Conservation (phyloP, 2,113 vertebrate genomes). For the Chamaetylas fuelleborni region DNA sequence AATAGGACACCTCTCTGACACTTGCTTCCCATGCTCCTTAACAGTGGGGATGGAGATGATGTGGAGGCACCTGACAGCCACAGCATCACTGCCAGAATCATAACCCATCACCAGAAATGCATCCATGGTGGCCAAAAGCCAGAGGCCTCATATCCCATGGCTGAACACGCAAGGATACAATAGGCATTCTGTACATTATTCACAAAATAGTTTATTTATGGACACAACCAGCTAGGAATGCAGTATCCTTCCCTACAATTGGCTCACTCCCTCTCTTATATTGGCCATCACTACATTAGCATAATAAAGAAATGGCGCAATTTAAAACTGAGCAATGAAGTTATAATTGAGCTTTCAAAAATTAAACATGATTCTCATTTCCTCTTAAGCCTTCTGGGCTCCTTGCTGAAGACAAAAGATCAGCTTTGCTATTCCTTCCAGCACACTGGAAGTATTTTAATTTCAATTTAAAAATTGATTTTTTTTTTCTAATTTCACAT, state of each 20-base stretch:
- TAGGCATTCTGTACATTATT: neutral
- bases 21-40: neutral
- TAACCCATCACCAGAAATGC: neutral
- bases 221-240: fast-evolving
- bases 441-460: neutral
- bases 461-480: neutral
- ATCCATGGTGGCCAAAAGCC: neutral
- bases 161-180: neutral
- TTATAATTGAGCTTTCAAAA: neutral
- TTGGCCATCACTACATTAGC: neutral
- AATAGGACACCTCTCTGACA: neutral
- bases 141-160: neutral
- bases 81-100: neutral
- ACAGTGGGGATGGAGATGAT: neutral
- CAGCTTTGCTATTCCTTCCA: neutral
- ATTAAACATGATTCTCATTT: neutral
- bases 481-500: neutral
- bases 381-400: neutral
- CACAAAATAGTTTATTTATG: neutral
- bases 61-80: neutral
- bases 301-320: neutral
- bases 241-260: neutral
- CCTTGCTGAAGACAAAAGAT: neutral
- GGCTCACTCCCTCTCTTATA: neutral
- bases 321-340: neutral